Conservation (phyloP, 2,888 invertebrate genomes). For the Atrina japonica region DNA sequence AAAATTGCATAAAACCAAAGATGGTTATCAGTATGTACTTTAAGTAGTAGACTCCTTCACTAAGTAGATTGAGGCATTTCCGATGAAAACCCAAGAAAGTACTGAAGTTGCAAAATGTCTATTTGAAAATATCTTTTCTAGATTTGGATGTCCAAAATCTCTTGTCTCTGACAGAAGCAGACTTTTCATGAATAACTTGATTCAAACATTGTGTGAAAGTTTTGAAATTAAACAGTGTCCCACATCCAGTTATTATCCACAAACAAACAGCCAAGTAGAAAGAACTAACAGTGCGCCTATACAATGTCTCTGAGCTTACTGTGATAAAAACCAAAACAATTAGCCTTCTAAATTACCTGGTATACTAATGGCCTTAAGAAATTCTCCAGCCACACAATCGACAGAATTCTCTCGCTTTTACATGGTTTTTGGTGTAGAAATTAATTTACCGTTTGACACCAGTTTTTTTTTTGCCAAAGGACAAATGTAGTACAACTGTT, state of each 20-base stretch:
- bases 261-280: conserved; percentile 45
- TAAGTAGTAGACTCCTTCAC: conserved; percentile 47
- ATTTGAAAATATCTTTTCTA: conserved; percentile 43
- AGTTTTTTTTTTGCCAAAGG: conserved; percentile 5
- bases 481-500: conserved; percentile 5
- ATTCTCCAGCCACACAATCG: conserved; percentile 21
- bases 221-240: conserved; percentile 38
- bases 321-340: conserved; percentile 40
- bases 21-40: conserved; percentile 46
- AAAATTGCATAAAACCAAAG: too few relatives aligned
- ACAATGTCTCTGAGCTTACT: conserved; percentile 40
- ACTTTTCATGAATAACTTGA: conserved; percentile 47
- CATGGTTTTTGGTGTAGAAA: conserved; percentile 22
- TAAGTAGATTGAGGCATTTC: conserved; percentile 50
- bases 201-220: conserved; percentile 41
- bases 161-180: too few relatives aligned
- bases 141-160: conserved; percentile 36
- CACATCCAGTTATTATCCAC: conserved; percentile 44
- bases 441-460: conserved; percentile 32
- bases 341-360: conserved; percentile 36
- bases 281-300: conserved; percentile 38
- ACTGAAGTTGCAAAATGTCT: too few relatives aligned
- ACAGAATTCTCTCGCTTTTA: conserved; percentile 12
- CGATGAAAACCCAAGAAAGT: conserved; percentile 43
- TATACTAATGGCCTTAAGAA: conserved; percentile 7